Evolutionary conservation across 2,888 invertebrate species (phyloP).

Genomic region (Drosophila eohydei): DNA sequence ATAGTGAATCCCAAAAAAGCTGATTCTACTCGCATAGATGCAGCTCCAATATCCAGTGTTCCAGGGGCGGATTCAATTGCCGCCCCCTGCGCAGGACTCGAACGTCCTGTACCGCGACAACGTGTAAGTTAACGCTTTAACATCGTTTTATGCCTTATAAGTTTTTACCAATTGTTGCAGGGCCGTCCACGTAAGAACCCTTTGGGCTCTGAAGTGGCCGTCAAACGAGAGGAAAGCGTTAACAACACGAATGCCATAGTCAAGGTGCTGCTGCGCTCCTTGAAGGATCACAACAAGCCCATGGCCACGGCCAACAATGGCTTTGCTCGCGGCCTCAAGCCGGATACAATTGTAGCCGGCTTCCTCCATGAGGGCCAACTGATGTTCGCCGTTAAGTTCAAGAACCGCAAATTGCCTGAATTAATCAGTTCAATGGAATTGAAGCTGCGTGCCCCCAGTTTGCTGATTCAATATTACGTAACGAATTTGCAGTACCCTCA

Average conservation of each 20-base stretch:
- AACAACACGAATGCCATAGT: not conserved
- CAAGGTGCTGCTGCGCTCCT: not conserved
- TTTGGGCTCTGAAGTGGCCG: fast-evolving
- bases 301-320: constrained; percentile 17
- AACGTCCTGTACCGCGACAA: not conserved
- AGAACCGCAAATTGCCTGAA: constrained; percentile 31
- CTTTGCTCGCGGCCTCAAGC: constrained; percentile 19
- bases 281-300: constrained; percentile 2
- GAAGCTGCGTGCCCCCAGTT: constrained; percentile 7
- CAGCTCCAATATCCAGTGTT: no score
- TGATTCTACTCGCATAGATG: no score
- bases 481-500: not conserved
- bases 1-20: no score
- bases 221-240: not conserved
- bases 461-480: constrained; percentile 19
- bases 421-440: constrained; percentile 3
- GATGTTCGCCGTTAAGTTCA: constrained; percentile 18
- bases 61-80: no score
- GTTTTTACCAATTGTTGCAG: not conserved
- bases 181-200: constrained; percentile 11
- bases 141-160: not conserved
- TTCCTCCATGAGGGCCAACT: not conserved
- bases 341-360: constrained; percentile 4
- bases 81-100: no score
- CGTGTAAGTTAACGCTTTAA: constrained; percentile 11